Base-by-base conservation (phyloP, 1,140 invertebrate genomes). In the Diachasmimorpha longicaudata region DNA sequence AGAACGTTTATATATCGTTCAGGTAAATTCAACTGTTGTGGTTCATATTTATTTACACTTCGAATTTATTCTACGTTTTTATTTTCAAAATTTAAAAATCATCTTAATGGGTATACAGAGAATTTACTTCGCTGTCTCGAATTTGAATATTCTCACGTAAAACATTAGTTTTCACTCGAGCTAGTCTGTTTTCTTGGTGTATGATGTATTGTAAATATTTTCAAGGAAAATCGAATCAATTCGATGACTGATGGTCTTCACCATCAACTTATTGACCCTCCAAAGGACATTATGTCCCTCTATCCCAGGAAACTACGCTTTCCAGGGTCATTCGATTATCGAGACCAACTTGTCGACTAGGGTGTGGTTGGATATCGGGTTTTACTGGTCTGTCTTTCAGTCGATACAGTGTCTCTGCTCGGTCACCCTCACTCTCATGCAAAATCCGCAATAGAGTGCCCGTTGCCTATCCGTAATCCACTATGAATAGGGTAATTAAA, bases 321-420 rank as follows among this genome's bases (percentile, higher is more conserved):
- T 13, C 58, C 23, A 16, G 11, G 66, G n/a, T 36, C 6, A 68
- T 68, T 68, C 66, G 66, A 77, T 69, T 72, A 69, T 68, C 70
- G 16, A 68, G 69, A 70, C 39, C 48, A 71, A 70, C 39, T 23
- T 21, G 76, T 42, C 68, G 36, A 68, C 25, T 66, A 68, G 31
- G 66, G 10, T 68, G 66, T 19, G 66, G 66, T 68, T 13, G 16
- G 48, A 52, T 37, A 68, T 68, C 36, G 31, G n/a, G 11, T 63
- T 63, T 63, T 63, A 23, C 58, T 52, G 21, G 2, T 66, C 36
- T 39, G 25, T 37, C 66, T 37, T 39, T 68, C 10, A 37, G 31
- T 68, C 36, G 31, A 68, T 68, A 85, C 31, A 31, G 2, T 31
- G 83, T 83, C 79, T 84, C 84, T 84, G 83, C 85, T 85, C 79